phyloP scores from a whole-genome alignment of 2,888 invertebrate species.

The Alentia gelatinosa region DNA sequence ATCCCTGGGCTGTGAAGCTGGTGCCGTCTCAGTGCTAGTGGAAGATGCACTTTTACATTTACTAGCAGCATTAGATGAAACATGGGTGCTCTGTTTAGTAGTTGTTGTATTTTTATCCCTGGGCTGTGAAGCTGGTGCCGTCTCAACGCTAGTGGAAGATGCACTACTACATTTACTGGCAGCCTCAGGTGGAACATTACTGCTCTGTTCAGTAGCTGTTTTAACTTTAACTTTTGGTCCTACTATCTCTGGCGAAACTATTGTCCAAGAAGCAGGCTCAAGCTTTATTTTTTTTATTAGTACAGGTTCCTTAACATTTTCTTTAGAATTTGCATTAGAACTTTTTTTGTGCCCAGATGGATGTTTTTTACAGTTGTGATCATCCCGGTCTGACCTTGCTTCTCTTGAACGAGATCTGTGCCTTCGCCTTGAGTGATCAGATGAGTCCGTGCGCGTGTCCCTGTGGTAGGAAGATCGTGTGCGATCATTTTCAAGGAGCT shows the following conservation, averaged over 20 bases:
- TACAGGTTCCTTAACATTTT: neutral
- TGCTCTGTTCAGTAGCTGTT: too few species aligned
- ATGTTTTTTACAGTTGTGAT: slow-evolving; percentile 71
- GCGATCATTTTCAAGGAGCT: neutral
- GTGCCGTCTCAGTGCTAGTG: too few species aligned
- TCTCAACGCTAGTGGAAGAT: too few species aligned
- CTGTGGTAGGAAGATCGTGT: neutral
- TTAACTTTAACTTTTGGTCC: too few species aligned
- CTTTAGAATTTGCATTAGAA: neutral
- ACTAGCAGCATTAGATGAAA: too few species aligned
- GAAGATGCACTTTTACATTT: too few species aligned
- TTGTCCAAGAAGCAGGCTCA: neutral
- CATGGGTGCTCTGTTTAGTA: too few species aligned
- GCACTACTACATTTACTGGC: too few species aligned
- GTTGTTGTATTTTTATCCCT: too few species aligned
- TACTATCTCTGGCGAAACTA: neutral
- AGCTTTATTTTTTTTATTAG: neutral
- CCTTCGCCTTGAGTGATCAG: neutral
- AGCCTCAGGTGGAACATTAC: too few species aligned
- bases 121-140: too few species aligned
- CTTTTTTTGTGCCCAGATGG: slow-evolving; percentile 75
- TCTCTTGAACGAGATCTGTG: neutral
- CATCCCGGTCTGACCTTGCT: neutral
- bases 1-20: too few species aligned
- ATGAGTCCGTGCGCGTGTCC: neutral